Evolutionary conservation across 2,888 invertebrate genomes (phyloP).

Genomic region (Oligia fasciuncula): DNA sequence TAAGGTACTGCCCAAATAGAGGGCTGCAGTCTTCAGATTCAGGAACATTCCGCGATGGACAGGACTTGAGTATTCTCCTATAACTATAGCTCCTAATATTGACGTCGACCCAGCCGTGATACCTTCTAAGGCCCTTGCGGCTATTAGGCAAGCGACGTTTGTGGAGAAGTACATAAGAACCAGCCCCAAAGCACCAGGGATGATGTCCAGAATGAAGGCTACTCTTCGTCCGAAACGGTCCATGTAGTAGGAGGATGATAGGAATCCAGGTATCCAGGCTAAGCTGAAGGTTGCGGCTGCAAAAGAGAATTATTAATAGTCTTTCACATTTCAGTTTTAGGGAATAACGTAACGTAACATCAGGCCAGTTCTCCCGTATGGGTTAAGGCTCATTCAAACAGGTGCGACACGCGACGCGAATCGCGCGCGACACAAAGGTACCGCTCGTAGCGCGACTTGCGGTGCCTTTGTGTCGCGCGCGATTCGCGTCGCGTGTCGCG

Average conservation of each 20-base stretch:
- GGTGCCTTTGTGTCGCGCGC: too few relatives aligned
- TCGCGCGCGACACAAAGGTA: too few relatives aligned
- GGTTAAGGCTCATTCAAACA: too few relatives aligned
- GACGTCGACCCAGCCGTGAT: constrained; percentile 85
- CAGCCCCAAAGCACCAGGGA: constrained; percentile 87
- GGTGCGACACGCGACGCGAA: too few relatives aligned
- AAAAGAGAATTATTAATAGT: constrained; percentile 28
- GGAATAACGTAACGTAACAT: neutral
- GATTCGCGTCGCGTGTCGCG: too few relatives aligned
- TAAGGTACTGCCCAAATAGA: constrained; percentile 68
- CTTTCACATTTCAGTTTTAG: neutral
- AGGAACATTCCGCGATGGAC: constrained; percentile 74
- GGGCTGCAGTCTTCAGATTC: constrained; percentile 71
- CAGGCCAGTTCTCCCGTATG: accelerated
- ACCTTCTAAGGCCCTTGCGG: constrained; percentile 75
- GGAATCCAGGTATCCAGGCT: constrained; percentile 65
- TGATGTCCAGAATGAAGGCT: constrained; percentile 78
- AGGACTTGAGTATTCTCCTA: constrained; percentile 78
- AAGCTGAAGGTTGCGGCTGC: constrained; percentile 68
- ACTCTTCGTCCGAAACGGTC: constrained; percentile 81
- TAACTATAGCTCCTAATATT: constrained; percentile 73
- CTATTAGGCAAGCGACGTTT: constrained; percentile 74
- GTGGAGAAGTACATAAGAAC: constrained; percentile 75
- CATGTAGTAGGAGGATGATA: constrained; percentile 66
- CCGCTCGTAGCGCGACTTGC: too few relatives aligned